Evolutionary conservation across 2,113 vertebrate species (phyloP), one percentile per base, ranked within the genome.

Genomic region (Clarias macrocephalus): DNA sequence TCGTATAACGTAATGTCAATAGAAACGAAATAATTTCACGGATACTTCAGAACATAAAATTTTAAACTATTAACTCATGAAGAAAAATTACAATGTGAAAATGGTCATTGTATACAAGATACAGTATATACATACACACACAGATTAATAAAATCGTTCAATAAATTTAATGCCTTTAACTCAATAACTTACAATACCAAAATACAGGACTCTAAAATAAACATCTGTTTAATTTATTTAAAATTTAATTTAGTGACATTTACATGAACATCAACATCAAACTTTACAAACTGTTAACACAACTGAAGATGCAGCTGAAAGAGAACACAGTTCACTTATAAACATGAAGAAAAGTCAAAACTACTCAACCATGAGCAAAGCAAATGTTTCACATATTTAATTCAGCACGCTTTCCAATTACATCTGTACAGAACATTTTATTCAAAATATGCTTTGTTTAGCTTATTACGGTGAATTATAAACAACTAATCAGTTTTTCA

Each of bases 271-370:
- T 25, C 28, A 30, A 59, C 77, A 57, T 59, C 54, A 84, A 18
- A 72, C 28, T 57, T 84, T 33, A 84, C 82, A 84, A 72, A 37
- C 28, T 18, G 28, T 54, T 84, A 56, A 65, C 73, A 65, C 37
- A 54, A 16, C 70, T 28, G 56, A 56, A 88, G 18, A 59, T 70
- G 62, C 62, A 88, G 75, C 37, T 70, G 19, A 89, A 86, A 80
- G 12, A 77, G 13, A 89, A 21, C 16, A 63, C 62, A 83, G 12
- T 25, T 52, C 54, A 89, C 52, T 30, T 57, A n/a, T 28, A 37
- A 54, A 30, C 28, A 82, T 15, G n/a, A 66, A 25, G 7, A 30
- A 79, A 54, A 30, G 28, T 12, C 37, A 2, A 48, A n/a, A 56
- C 5, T 66, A 25, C 28, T 68, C 48, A 85, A 18, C 37, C 6